phyloP scores from a whole-genome alignment of 2,797 vertebrate species.

The Girardinus metallicus region DNA sequence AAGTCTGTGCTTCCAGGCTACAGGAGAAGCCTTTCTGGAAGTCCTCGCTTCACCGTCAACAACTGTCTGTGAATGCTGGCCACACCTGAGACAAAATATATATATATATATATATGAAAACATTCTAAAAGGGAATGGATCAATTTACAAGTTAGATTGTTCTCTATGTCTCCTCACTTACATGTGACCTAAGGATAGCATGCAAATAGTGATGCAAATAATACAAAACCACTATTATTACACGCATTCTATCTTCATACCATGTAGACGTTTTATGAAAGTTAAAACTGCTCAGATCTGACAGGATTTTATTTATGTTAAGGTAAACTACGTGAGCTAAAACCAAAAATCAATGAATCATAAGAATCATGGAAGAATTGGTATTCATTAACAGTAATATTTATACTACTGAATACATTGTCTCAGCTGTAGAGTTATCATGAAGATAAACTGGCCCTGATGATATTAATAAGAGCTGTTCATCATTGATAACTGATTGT shows the following conservation, averaged over 20 bases:
- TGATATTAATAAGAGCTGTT: background rate
- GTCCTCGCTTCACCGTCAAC: constrained; percentile 7
- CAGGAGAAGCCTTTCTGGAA: background rate
- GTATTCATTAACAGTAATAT: background rate
- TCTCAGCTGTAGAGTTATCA: background rate
- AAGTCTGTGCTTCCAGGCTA: constrained; percentile 6
- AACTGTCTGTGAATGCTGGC: background rate
- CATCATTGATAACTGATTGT: background rate
- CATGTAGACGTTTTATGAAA: background rate
- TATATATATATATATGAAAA: background rate
- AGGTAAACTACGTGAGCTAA: background rate
- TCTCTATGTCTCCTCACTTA: background rate
- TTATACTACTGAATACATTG: background rate
- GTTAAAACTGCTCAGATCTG: background rate
- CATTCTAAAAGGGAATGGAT: background rate
- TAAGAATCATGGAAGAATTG: background rate
- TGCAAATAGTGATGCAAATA: constrained; percentile 10
- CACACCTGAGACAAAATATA: background rate
- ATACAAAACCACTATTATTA: background rate
- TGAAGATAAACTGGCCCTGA: background rate
- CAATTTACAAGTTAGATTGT: background rate
- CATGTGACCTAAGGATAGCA: background rate
- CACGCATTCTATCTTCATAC: background rate
- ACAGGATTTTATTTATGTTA: background rate
- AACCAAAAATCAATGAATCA: background rate